Evolutionary conservation across 2,797 vertebrate genomes (phyloP).

Genomic region (Fistularia tabacaria): DNA sequence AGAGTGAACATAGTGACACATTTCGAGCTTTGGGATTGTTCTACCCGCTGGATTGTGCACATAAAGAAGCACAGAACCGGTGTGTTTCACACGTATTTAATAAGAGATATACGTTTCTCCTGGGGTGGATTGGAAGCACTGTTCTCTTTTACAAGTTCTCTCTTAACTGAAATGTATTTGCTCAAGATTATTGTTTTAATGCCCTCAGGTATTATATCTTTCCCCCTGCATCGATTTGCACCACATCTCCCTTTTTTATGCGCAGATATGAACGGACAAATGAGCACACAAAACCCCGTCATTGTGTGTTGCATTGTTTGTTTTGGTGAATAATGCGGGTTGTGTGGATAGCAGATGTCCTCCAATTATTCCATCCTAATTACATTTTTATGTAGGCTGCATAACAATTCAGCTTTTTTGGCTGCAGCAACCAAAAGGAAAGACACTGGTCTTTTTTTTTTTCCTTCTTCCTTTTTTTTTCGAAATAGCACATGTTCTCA

Average conservation of each 20-base stretch:
- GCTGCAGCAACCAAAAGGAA: conserved; percentile 38
- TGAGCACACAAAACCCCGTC: conserved; percentile 22
- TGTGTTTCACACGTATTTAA: conserved; percentile 24
- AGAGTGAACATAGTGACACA: conserved; percentile 8
- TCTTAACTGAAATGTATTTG: conserved; percentile 15
- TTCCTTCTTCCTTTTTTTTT: conserved; percentile 10
- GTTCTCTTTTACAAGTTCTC: conserved; percentile 25
- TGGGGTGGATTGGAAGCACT: conserved; percentile 23
- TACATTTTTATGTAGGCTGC: conserved; percentile 61
- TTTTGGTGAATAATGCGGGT: conserved; percentile 45
- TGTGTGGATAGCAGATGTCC: conserved; percentile 64
- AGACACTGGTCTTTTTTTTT: conserved; percentile 12
- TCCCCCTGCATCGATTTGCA: conserved; percentile 28
- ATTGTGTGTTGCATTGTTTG: conserved; percentile 26
- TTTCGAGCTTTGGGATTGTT: conserved; percentile 16
- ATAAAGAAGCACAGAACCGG: conserved; percentile 10
- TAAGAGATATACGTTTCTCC: conserved; percentile 8
- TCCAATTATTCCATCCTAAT: conserved; percentile 64
- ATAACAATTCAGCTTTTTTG: conserved; percentile 58
- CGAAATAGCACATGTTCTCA: conserved; percentile 31
- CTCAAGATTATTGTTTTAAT: conserved; percentile 20
- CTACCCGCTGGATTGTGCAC: conserved; percentile 6
- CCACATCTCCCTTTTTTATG: conserved; percentile 6
- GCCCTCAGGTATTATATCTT: conserved; percentile 6
- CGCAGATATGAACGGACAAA: conserved; percentile 12